phyloP scores from a whole-genome alignment of 1,140 invertebrate species.

The Caligus rogercresseyi region DNA sequence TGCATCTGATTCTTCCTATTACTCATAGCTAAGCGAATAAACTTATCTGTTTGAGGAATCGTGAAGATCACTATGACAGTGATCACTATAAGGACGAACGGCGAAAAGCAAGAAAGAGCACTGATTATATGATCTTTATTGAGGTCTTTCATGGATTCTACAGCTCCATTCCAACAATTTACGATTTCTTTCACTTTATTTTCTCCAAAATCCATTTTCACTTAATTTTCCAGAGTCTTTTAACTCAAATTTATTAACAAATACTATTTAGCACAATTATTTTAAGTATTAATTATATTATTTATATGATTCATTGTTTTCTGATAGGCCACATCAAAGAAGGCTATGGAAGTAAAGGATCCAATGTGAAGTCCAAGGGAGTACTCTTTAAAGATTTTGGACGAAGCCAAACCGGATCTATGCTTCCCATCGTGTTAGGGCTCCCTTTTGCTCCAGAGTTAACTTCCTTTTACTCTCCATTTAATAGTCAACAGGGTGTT shows the following conservation, averaged over 20 bases:
- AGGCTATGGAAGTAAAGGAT: background rate
- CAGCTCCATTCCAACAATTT: background rate
- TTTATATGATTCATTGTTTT: background rate
- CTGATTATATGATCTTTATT: background rate
- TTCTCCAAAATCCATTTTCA: too few species aligned
- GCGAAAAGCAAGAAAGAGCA: background rate
- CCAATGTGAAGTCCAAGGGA: background rate
- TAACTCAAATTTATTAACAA: too few species aligned
- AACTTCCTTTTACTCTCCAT: background rate
- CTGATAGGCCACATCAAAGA: background rate
- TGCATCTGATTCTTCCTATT: background rate
- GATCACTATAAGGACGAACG: background rate
- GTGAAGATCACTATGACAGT: background rate
- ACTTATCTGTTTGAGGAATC: background rate
- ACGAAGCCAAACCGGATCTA: background rate
- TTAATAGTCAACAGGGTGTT: slow-evolving; percentile 4
- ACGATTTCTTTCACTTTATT: too few species aligned
- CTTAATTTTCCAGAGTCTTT: too few species aligned
- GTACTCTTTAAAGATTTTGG: background rate
- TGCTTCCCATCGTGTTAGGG: slow-evolving; percentile 14
- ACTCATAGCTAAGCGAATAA: background rate
- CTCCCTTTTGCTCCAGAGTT: slow-evolving; percentile 17
- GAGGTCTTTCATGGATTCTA: background rate
- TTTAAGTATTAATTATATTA: background rate
- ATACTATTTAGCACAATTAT: too few species aligned